These are phyloP conservation scores for Copidosoma floridanum DNA, from an alignment of 1,140 invertebrate genomes.

Conservation along the genomic window DNA sequence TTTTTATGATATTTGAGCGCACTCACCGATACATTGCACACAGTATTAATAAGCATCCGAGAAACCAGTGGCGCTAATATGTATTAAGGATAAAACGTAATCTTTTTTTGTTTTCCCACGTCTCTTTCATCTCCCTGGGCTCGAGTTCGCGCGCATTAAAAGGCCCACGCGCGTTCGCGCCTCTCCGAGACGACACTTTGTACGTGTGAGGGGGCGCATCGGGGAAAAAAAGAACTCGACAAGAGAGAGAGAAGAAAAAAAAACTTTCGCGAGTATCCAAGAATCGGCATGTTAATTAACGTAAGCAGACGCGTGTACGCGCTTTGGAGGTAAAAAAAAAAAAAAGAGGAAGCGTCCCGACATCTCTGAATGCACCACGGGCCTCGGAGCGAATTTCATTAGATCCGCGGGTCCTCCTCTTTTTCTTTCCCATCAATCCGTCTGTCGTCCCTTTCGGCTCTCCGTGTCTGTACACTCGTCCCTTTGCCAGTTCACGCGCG, in stretches of 20 bases:
- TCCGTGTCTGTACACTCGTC: neutral
- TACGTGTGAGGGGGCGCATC: no score
- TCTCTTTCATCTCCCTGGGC: no score
- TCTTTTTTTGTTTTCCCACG: no score
- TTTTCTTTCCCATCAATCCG: neutral
- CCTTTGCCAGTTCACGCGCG: neutral
- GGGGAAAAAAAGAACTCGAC: no score
- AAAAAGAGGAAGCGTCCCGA: constrained; percentile 9
- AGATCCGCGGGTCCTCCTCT: neutral
- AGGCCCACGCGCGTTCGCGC: constrained; percentile 4
- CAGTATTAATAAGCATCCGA: no score
- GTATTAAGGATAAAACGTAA: no score
- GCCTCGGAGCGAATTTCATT: constrained; percentile 10
- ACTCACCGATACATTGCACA: no score
- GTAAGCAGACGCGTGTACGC: neutral
- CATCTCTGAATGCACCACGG: constrained; percentile 1
- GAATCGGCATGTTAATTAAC: constrained; percentile 19
- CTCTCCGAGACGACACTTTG: constrained; percentile 11
- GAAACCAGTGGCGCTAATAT: no score
- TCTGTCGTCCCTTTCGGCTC: neutral
- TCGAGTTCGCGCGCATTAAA: neutral
- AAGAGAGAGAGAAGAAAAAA: constrained; percentile 6
- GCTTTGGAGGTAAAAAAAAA: constrained; percentile 9
- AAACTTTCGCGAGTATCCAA: neutral
- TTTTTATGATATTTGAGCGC: no score